A percentile compares a stretch with the other conserved stretches of the same genome.
These are phyloP conservation scores for Thera obeliscata DNA, from an alignment of 2,888 invertebrate species.

Conservation along the genomic window DNA sequence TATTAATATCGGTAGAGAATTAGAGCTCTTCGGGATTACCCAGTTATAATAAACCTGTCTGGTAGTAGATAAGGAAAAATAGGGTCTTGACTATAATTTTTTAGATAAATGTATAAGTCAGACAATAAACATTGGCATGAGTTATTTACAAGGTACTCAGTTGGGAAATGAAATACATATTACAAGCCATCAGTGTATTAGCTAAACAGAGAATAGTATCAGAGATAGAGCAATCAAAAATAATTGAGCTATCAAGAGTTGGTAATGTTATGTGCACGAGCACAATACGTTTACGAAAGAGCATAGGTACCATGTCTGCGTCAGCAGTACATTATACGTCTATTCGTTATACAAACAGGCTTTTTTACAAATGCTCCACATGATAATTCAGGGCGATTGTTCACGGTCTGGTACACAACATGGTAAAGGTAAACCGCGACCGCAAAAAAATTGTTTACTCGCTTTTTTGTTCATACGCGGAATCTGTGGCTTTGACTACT, in stretches of 20 bases:
- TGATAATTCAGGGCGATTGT: conserved; percentile 80
- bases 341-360: conserved; percentile 74
- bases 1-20: background rate
- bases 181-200: background rate
- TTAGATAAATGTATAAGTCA: too few species aligned
- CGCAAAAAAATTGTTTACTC: conserved; percentile 78
- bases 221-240: conserved; percentile 40
- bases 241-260: conserved; percentile 54
- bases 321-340: conserved; percentile 56
- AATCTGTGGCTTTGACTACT: conserved; percentile 71
- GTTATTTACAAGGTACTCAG: background rate
- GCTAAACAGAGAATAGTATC: background rate
- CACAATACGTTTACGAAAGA: conserved; percentile 57
- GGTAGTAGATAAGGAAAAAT: too few species aligned
- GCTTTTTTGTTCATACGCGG: conserved; percentile 71
- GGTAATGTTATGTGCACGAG: conserved; percentile 59
- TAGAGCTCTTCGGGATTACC: too few species aligned
- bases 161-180: background rate
- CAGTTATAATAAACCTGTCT: too few species aligned
- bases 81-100: too few species aligned
- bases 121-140: too few species aligned
- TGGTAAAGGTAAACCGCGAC: conserved; percentile 79
- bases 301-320: conserved; percentile 1
- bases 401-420: conserved; percentile 80
- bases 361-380: conserved; percentile 77